A percentile compares a stretch with the other conserved stretches of the same genome.
These are phyloP conservation scores for Thymelicus acteon DNA, from an alignment of 2,888 invertebrate genomes.

Conservation along the genomic window DNA sequence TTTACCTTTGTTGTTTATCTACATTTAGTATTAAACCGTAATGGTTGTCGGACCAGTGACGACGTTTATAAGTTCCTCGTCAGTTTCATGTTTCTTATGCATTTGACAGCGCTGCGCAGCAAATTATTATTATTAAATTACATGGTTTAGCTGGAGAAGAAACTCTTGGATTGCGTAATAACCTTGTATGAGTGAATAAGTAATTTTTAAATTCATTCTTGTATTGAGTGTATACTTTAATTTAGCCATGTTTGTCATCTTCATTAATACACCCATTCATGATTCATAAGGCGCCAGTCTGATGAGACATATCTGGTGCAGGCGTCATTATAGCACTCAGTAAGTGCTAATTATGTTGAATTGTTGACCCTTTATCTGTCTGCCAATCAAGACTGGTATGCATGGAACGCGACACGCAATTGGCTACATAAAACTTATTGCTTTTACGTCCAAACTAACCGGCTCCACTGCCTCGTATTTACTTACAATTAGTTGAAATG, in stretches of 20 bases:
- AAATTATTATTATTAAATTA: background rate
- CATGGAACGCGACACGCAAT: conserved; percentile 59
- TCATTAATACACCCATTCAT: conserved; percentile 8
- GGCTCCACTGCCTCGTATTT: background rate
- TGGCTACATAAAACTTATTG: conserved; percentile 41
- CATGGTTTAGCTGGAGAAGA: background rate
- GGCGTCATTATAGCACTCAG: conserved; percentile 16
- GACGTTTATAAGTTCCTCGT: background rate
- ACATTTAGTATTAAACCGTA: too few relatives aligned
- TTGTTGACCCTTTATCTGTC: conserved; percentile 62
- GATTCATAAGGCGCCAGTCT: conserved; percentile 34
- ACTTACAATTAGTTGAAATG: conserved; percentile 38
- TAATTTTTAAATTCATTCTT: too few relatives aligned
- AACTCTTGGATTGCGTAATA: background rate
- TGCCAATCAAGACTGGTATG: conserved; percentile 61
- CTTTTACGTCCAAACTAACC: conserved; percentile 14
- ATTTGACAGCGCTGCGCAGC: background rate
- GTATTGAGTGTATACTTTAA: background rate
- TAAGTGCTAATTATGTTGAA: conserved; percentile 53
- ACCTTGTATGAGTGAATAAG: too few relatives aligned
- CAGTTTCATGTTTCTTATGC: background rate
- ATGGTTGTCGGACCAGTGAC: too few relatives aligned
- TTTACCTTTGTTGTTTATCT: too few relatives aligned
- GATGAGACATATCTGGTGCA: conserved; percentile 35
- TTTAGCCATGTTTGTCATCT: background rate